phyloP scores from a whole-genome alignment of 2,888 invertebrate genomes.

The Halocaridina rubra region DNA sequence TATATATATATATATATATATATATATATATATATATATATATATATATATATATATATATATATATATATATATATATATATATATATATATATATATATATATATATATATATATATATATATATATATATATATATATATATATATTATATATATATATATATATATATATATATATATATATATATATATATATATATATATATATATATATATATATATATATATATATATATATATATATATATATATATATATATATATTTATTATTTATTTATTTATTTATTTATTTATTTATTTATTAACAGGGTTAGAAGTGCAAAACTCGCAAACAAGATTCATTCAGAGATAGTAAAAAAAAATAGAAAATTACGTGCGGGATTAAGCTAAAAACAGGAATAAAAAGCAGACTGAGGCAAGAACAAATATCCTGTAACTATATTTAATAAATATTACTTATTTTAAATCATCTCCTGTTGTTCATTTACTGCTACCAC shows the following conservation, averaged over 20 bases:
- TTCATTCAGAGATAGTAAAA: too few species aligned
- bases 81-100: background rate
- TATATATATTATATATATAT: background rate
- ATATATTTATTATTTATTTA: background rate
- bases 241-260: background rate
- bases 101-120: background rate
- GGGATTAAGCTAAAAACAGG: too few species aligned
- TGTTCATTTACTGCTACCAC: too few species aligned
- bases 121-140: background rate
- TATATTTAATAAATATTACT: too few species aligned
- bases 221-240: background rate
- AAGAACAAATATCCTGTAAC: too few species aligned
- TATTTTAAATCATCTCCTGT: too few species aligned
- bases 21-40: background rate
- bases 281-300: background rate
- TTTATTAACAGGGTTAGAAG: too few species aligned
- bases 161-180: background rate
- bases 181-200: background rate
- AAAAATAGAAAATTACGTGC: too few species aligned
- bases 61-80: background rate
- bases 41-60: background rate
- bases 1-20: background rate
- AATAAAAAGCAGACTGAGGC: too few species aligned
- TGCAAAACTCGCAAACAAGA: too few species aligned
- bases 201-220: background rate